These are phyloP conservation scores for Caenorhabditis inopinata DNA, from an alignment of 1,140 invertebrate species.

Conservation along the genomic window DNA sequence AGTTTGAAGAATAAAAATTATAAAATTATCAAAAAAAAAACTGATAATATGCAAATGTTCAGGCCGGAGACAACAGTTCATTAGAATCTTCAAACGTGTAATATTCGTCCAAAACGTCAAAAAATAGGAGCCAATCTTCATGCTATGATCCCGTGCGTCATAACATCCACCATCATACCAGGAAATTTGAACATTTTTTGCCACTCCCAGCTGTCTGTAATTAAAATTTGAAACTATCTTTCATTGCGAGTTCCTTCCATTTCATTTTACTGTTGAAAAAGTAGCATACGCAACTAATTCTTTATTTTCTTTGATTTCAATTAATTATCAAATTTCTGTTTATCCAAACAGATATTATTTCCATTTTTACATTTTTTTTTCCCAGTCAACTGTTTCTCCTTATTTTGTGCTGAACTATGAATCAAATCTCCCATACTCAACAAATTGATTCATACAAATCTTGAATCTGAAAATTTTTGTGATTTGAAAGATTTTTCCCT, in stretches of 20 bases:
- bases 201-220: neutral
- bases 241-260: neutral
- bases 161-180: neutral
- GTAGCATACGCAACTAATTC: neutral
- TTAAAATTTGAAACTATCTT: neutral
- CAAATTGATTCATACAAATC: neutral
- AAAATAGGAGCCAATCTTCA: neutral
- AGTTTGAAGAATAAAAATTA: too few species aligned
- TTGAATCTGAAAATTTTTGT: neutral
- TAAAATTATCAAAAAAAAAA: too few species aligned
- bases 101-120: neutral
- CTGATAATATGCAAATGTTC: too few species aligned
- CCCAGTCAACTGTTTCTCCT: neutral
- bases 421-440: neutral
- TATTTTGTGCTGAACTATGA: neutral
- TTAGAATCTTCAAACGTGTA: constrained; percentile 33
- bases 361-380: neutral
- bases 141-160: neutral
- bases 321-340: too few species aligned
- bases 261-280: too few species aligned
- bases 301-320: neutral
- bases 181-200: neutral
- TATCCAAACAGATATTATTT: neutral
- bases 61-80: neutral
- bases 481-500: neutral